Evolutionary conservation across 2,888 invertebrate genomes (phyloP), one percentile per base, ranked within the genome.

Genomic region (Galerucella calmariensis): DNA sequence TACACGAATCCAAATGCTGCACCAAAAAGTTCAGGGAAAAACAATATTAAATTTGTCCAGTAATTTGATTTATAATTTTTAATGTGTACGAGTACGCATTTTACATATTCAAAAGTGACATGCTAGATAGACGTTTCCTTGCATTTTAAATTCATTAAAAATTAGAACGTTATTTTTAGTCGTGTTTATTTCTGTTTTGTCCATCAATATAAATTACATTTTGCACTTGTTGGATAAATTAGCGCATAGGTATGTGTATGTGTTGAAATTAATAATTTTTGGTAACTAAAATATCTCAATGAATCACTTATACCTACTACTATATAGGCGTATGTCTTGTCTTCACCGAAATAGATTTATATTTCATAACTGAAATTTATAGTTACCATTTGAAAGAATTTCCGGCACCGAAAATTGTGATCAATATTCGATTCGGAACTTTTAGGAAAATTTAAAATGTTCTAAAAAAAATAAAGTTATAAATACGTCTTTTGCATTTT

Each of bases 161-260:
- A 16, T 44, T 65, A 5, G 10, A 14, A 48, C 5, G 48, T 44
- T 68, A 68, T 68, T 68, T 68, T 46, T 59, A 68, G 68, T 24
- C 27, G 20, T 16, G 68, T 46, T 59, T 68, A 59, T 68, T 68
- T 68, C 68, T 56, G 68, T 44, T 20, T 41, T 16, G 58, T 8
- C 63, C 44, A 56, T 59, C 58, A 68, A 68, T 59, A 68, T 68
- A 68, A 68, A 68, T 68, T 59, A 46, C 58, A 68, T 58, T 56
- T 68, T 68, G 68, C 68, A 68, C 59, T 59, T 68, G 68, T 58
- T 46, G 11, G 59, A 59, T 68, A 68, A 44, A 35, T 53, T 68
- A 44, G 44, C 44, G 44, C 53, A 56, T 67, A 48, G 51, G 63
- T 65, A 65, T 65, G 63, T 20, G 10, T 46, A 46, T 65, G 46